Evolutionary conservation across 2,797 vertebrate species (phyloP).

Genomic region (Vespertilio murinus): DNA sequence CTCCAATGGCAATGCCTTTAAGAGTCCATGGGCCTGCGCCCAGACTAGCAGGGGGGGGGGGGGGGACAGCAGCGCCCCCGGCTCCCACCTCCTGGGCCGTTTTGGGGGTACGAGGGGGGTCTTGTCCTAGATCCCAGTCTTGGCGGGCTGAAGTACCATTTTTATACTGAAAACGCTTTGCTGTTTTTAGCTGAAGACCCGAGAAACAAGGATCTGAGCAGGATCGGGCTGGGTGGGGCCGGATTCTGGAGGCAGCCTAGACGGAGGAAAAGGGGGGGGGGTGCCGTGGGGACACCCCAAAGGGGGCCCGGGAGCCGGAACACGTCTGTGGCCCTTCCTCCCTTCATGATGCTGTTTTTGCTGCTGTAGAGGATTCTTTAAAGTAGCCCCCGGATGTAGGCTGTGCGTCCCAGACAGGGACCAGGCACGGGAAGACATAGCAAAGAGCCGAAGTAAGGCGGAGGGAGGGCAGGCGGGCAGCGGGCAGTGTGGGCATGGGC

Average conservation of each 20-base stretch:
- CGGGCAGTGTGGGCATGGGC: accelerated
- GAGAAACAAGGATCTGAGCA: background rate
- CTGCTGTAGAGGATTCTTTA: background rate
- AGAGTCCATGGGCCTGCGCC: background rate
- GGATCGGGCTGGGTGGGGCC: accelerated
- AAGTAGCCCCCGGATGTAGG: background rate
- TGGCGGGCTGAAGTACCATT: background rate
- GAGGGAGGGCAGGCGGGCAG: background rate
- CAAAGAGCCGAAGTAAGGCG: background rate
- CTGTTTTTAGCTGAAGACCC: background rate
- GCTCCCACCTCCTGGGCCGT: background rate
- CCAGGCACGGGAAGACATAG: background rate
- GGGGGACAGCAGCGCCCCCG: background rate
- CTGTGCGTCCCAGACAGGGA: background rate
- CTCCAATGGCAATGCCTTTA: background rate
- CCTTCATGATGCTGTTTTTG: background rate
- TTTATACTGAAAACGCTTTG: background rate
- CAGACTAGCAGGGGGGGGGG: background rate
- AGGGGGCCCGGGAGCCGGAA: background rate
- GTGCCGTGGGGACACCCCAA: no score
- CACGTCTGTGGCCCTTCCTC: no score
- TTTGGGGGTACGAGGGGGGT: accelerated
- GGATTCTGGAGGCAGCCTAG: background rate
- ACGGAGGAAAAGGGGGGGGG: background rate
- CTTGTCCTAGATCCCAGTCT: no score